phyloP scores from a whole-genome alignment of 1,140 invertebrate genomes.

The Brachionus plicatilis region DNA sequence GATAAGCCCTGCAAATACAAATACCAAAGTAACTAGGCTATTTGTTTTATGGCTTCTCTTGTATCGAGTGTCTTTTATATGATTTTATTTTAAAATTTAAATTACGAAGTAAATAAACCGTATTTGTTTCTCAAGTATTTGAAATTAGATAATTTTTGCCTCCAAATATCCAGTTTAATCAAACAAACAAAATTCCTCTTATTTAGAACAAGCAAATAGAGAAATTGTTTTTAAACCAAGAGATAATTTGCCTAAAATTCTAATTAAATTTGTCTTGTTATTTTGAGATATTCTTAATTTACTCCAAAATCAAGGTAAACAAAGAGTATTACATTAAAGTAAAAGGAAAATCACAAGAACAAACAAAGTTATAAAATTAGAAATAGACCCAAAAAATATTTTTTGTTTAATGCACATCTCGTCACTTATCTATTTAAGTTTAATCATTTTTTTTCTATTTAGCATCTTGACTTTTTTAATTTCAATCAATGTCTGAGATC shows the following conservation, averaged over 20 bases:
- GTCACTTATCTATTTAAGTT: neutral
- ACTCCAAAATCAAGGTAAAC: neutral
- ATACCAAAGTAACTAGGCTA: neutral
- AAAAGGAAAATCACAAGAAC: neutral
- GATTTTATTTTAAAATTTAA: neutral
- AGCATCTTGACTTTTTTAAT: neutral
- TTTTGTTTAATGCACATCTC: neutral
- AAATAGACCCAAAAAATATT: neutral
- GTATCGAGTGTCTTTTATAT: neutral
- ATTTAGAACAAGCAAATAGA: neutral
- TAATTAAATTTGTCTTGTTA: neutral
- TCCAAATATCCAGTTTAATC: neutral
- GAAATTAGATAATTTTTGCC: neutral
- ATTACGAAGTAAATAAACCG: neutral
- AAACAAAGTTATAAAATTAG: neutral
- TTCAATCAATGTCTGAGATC: neutral
- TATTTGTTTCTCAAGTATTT: constrained; percentile 1
- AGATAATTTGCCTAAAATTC: neutral
- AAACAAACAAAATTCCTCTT: neutral
- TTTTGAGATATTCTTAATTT: neutral
- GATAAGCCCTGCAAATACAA: neutral
- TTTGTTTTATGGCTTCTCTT: neutral
- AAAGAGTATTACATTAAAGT: neutral
- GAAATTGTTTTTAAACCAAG: neutral
- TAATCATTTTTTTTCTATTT: neutral